Percentiles rank a stretch among this genome's conserved stretches.
Conservation (phyloP, 2,113 vertebrate genomes). For the Chunga burmeisteri region DNA sequence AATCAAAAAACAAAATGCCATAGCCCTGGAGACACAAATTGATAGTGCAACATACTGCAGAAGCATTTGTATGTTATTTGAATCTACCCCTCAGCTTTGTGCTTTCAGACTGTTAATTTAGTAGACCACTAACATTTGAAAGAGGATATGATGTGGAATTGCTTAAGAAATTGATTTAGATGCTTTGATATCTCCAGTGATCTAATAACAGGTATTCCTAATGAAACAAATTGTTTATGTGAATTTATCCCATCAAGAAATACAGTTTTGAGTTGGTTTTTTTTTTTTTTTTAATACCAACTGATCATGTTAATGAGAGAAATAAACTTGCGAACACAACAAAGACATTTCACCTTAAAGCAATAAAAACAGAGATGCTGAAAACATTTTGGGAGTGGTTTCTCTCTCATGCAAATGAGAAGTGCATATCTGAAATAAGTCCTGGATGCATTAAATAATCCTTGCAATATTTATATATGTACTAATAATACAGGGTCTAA, state of each 20-base stretch:
- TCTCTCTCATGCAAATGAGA: neutral
- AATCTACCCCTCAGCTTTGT: neutral
- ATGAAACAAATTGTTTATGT: neutral
- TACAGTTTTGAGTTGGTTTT: neutral
- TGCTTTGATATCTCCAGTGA: constrained; percentile 6
- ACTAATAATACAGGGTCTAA: neutral
- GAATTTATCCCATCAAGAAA: neutral
- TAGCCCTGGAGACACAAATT: neutral
- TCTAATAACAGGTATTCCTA: neutral
- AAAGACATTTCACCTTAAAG: neutral
- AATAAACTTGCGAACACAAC: neutral
- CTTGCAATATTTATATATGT: neutral
- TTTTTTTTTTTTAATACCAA: neutral
- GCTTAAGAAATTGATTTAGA: constrained; percentile 30
- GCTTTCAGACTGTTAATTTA: neutral
- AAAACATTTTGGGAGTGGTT: neutral
- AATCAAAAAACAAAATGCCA: neutral
- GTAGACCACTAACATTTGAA: neutral
- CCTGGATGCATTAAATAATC: neutral
- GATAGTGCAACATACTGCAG: neutral
- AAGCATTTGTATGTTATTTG: neutral
- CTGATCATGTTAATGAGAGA: neutral
- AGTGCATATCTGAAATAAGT: neutral
- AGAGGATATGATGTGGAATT: neutral
- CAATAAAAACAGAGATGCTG: neutral